Percentiles rank a stretch among this genome's conserved stretches.
Conservation (phyloP, 1,140 invertebrate species). For the Eufriesea mexicana region DNA sequence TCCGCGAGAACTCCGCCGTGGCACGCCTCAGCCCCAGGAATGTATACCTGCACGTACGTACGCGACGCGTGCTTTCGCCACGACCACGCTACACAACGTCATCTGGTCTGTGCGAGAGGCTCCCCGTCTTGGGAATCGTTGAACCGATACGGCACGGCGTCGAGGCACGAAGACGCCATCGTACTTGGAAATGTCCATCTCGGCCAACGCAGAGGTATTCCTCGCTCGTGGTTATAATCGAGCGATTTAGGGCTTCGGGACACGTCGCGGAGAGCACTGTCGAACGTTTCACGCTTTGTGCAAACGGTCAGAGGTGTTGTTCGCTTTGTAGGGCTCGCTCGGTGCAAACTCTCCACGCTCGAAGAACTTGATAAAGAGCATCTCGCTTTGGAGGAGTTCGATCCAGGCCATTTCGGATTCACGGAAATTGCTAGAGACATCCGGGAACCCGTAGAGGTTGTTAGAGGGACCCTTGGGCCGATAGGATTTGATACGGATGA, state of each 20-base stretch:
- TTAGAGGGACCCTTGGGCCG: background rate
- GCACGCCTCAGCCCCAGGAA: background rate
- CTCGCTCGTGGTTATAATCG: background rate
- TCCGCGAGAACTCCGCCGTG: conserved; percentile 5
- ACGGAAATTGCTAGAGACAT: background rate
- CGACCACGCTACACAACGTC: background rate
- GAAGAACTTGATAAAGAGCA: background rate
- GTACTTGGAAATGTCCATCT: background rate
- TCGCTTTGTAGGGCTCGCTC: background rate
- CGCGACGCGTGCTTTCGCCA: background rate
- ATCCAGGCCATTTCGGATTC: background rate
- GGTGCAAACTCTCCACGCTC: background rate
- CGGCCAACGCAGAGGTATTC: background rate
- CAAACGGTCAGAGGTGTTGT: background rate
- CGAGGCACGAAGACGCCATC: background rate
- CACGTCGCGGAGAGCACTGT: too few relatives aligned
- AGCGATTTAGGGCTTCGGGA: background rate
- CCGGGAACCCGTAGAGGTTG: background rate
- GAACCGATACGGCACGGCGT: background rate
- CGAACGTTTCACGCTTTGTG: background rate
- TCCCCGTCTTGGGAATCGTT: background rate
- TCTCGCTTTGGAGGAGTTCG: background rate
- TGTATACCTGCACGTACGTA: background rate
- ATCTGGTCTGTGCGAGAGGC: background rate
- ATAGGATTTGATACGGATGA: background rate